A percentile compares a stretch with the other conserved stretches of the same genome.
phyloP scores from a whole-genome alignment of 2,888 invertebrate genomes.

The Brassicogethes aeneus region DNA sequence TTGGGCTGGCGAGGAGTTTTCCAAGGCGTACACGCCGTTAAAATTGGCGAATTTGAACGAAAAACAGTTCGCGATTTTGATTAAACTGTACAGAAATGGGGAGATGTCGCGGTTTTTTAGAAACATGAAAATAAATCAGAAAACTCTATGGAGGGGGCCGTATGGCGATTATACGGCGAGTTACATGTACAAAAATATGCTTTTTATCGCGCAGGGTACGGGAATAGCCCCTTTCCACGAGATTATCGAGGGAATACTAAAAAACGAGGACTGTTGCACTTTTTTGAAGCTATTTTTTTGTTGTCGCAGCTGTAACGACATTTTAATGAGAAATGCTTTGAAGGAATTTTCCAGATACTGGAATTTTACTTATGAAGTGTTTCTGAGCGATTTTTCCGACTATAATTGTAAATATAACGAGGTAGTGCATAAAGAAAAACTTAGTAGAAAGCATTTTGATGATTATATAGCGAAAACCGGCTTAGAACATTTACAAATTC shows the following conservation, averaged over 20 bases:
- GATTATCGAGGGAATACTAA: slow-evolving; percentile 51
- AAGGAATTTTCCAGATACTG: slow-evolving; percentile 53
- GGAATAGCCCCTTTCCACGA: slow-evolving; percentile 64
- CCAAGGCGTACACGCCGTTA: slow-evolving; percentile 48
- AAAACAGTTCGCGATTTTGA: slow-evolving; percentile 41
- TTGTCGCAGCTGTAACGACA: slow-evolving; percentile 46
- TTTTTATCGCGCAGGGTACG: slow-evolving; percentile 62
- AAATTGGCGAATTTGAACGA: slow-evolving; percentile 24
- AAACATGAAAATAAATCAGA: slow-evolving; percentile 32
- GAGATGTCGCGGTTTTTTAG: slow-evolving; percentile 41
- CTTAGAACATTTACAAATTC: slow-evolving; percentile 38
- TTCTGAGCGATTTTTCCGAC: slow-evolving; percentile 36
- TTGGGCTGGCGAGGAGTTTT: slow-evolving; percentile 28
- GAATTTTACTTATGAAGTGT: slow-evolving; percentile 65
- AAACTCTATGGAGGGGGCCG: slow-evolving; percentile 63
- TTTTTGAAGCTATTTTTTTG: slow-evolving; percentile 54
- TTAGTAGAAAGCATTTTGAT: slow-evolving; percentile 36
- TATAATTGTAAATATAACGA: slow-evolving; percentile 44
- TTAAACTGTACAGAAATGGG: slow-evolving; percentile 45
- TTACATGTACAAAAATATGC: slow-evolving; percentile 38
- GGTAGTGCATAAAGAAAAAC: slow-evolving; percentile 38
- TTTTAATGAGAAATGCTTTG: slow-evolving; percentile 54
- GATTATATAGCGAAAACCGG: slow-evolving; percentile 32
- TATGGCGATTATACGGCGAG: slow-evolving; percentile 51
- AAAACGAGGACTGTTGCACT: slow-evolving; percentile 59